phyloP scores from a whole-genome alignment of 1,140 invertebrate genomes.

The Cydia strobilella region DNA sequence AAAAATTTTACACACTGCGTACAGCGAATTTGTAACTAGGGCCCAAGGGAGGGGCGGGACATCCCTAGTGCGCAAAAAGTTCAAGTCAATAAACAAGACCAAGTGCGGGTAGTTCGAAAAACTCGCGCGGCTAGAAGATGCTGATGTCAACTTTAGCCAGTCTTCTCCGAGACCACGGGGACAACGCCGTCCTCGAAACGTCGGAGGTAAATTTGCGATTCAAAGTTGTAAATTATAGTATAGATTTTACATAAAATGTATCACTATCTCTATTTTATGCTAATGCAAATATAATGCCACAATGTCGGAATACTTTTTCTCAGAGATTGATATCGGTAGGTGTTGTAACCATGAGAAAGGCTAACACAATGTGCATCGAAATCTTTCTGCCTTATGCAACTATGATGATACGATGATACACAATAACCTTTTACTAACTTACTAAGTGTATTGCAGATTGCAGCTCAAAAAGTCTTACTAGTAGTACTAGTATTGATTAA shows the following conservation, averaged over 20 bases:
- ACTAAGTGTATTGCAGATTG: neutral
- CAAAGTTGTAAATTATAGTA: neutral
- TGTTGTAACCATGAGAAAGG: constrained; percentile 18
- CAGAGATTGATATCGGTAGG: constrained; percentile 3
- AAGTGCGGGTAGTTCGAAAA: no score
- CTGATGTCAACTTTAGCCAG: no score
- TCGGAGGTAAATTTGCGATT: no score
- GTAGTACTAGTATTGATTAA: no score
- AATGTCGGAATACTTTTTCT: constrained; percentile 10
- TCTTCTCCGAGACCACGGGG: no score
- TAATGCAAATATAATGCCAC: constrained; percentile 8
- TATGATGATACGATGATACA: constrained; percentile 14
- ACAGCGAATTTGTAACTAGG: no score
- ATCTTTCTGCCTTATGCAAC: constrained; percentile 27
- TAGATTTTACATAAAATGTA: neutral
- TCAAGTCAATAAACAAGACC: no score
- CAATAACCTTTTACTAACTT: constrained; percentile 22
- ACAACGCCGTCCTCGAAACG: no score
- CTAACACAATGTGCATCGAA: constrained; percentile 22
- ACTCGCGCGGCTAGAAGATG: no score
- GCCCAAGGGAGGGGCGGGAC: no score
- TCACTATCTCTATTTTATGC: neutral
- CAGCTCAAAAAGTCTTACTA: neutral
- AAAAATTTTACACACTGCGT: no score
- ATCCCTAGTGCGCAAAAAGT: no score